These are phyloP conservation scores for Lepidurus apus DNA, from an alignment of 1,140 invertebrate genomes.

Conservation along the genomic window DNA sequence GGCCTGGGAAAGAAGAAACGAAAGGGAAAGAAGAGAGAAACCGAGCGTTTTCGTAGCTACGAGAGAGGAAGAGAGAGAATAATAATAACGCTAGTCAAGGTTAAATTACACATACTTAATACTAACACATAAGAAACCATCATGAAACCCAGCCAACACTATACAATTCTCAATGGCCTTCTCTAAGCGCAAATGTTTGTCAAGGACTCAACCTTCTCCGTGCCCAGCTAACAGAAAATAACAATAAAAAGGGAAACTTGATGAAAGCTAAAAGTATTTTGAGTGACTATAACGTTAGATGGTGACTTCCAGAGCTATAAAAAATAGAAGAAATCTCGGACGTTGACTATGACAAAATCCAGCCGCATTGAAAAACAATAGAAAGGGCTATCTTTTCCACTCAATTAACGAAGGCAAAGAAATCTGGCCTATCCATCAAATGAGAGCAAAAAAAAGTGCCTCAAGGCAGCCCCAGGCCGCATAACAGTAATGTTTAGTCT, in stretches of 20 bases:
- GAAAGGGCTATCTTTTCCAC: no score
- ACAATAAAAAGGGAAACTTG: no score
- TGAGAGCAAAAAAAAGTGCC: not conserved
- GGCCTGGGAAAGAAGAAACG: not conserved
- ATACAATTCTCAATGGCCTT: conserved; percentile 13
- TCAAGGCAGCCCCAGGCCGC: not conserved
- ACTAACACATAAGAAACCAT: conserved; percentile 14
- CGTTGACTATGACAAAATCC: no score
- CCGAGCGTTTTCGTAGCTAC: not conserved
- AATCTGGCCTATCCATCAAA: no score
- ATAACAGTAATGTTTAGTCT: not conserved
- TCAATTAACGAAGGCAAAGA: no score
- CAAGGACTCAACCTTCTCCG: not conserved
- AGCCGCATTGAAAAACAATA: no score
- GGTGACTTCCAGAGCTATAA: no score
- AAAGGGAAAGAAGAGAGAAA: not conserved
- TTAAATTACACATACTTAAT: conserved; percentile 22
- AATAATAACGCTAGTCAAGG: conserved; percentile 14
- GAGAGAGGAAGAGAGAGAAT: not conserved
- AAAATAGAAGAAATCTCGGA: no score
- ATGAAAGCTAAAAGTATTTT: no score
- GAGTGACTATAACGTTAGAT: no score
- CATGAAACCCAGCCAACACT: not conserved
- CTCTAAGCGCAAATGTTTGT: conserved; percentile 13
- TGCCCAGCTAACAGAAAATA: not conserved